Percentiles rank a stretch among this genome's conserved stretches.
Evolutionary conservation across 1,140 invertebrate species (phyloP).

Genomic region (Schlechtendalia chinensis): DNA sequence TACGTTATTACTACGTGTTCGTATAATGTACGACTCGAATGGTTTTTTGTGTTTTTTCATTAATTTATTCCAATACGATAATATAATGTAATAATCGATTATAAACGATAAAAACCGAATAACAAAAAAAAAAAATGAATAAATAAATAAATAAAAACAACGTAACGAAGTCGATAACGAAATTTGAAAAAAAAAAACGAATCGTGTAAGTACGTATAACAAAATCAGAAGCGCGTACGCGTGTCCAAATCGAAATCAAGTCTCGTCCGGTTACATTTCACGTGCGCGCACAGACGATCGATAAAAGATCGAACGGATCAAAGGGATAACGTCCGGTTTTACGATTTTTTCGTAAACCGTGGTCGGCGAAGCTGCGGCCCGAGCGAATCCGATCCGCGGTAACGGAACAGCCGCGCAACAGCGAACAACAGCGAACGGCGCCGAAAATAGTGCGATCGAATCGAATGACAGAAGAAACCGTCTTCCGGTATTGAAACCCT

Average conservation of each 20-base stretch:
- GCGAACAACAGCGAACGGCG: no score
- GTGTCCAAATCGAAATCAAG: no score
- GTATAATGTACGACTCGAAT: constrained; percentile 4
- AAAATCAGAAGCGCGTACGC: not conserved
- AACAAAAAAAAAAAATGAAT: constrained; percentile 36
- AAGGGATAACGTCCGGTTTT: no score
- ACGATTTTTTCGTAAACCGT: no score
- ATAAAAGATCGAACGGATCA: not conserved
- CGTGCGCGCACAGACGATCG: not conserved
- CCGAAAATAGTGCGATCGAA: no score
- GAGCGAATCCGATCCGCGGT: no score
- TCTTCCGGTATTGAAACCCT: no score
- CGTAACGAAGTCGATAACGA: constrained; percentile 27
- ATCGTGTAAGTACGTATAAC: no score
- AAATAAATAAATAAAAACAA: constrained; percentile 36
- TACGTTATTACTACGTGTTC: constrained; percentile 10
- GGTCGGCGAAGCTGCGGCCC: no score
- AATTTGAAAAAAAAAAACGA: constrained; percentile 20
- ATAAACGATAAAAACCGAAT: constrained; percentile 13
- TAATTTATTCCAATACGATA: constrained; percentile 28
- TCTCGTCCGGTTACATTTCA: not conserved
- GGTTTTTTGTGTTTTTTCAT: not conserved
- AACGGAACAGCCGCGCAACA: no score
- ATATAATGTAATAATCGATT: no score
- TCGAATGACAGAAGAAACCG: no score